These are phyloP conservation scores for Apamea monoglypha DNA, from an alignment of 2,888 invertebrate genomes.

Conservation along the genomic window DNA sequence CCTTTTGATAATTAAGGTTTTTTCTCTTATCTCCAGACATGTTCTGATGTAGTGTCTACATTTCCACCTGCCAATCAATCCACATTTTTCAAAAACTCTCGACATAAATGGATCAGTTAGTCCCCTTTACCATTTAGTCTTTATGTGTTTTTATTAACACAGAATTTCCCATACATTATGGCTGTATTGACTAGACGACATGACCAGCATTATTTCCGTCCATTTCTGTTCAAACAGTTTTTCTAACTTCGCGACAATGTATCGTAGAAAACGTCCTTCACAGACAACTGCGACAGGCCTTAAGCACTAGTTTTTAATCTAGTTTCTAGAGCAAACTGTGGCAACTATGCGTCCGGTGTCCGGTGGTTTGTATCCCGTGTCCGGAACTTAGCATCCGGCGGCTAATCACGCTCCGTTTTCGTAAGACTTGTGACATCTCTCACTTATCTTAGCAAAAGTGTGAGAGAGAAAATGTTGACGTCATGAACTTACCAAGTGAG, in stretches of 20 bases:
- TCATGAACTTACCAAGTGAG: constrained; percentile 51
- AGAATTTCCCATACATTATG: constrained; percentile 14
- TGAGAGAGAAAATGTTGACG: constrained; percentile 36
- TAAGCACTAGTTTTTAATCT: constrained; percentile 57
- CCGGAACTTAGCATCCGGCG: constrained; percentile 50
- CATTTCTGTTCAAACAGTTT: constrained; percentile 40
- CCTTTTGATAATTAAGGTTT: neutral
- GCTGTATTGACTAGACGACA: neutral
- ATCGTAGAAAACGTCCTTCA: constrained; percentile 57
- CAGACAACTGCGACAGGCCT: constrained; percentile 38
- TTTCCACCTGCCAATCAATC: neutral
- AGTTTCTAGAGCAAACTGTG: constrained; percentile 66
- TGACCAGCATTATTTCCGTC: constrained; percentile 27
- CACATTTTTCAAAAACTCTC: neutral
- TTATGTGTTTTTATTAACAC: constrained; percentile 5
- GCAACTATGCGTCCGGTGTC: constrained; percentile 56
- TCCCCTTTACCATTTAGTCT: neutral
- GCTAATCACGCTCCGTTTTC: constrained; percentile 32
- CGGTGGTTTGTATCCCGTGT: constrained; percentile 59
- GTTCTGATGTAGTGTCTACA: neutral
- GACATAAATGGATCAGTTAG: neutral
- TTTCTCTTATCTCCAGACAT: neutral
- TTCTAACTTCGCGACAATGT: constrained; percentile 54
- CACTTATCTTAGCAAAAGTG: constrained; percentile 36
- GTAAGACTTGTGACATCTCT: constrained; percentile 31